Evolutionary conservation across 2,888 invertebrate species (phyloP).

Genomic region (Drosophila rubida): DNA sequence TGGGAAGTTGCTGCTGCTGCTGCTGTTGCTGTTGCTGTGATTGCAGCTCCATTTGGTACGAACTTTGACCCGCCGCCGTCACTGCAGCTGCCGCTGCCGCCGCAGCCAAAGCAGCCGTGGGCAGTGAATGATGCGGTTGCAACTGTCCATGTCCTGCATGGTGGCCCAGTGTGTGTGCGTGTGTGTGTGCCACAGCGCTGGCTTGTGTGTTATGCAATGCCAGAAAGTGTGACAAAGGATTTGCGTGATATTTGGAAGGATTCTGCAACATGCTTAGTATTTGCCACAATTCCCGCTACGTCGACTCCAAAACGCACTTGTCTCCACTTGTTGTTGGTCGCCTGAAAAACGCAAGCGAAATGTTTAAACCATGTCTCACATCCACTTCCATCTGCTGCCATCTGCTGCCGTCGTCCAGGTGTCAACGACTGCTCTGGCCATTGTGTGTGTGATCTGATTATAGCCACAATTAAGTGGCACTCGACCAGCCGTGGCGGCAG

Average conservation of each 20-base stretch:
- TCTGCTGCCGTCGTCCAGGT: constrained; percentile 35
- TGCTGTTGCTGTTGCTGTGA: constrained; percentile 59
- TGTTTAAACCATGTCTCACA: constrained; percentile 46
- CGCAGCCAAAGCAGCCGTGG: constrained; percentile 75
- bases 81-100: constrained; percentile 69
- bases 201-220: constrained; percentile 84
- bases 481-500: constrained; percentile 31
- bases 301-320: not conserved
- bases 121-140: constrained; percentile 75
- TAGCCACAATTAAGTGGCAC: constrained; percentile 71
- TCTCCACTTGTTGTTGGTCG: constrained; percentile 49
- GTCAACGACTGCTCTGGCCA: constrained; percentile 69
- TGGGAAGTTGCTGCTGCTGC: constrained; percentile 61
- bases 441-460: constrained; percentile 43
- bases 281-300: constrained; percentile 44
- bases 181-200: constrained; percentile 55
- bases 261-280: constrained; percentile 84
- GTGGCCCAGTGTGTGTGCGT: constrained; percentile 48
- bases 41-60: constrained; percentile 73
- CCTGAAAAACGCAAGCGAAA: constrained; percentile 60
- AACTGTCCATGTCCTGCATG: constrained; percentile 62
- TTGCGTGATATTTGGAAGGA: constrained; percentile 85
- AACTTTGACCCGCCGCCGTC: constrained; percentile 74
- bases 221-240: constrained; percentile 85
- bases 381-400: not conserved